phyloP scores from a whole-genome alignment of 2,797 vertebrate genomes.

The Amazona ochrocephala region DNA sequence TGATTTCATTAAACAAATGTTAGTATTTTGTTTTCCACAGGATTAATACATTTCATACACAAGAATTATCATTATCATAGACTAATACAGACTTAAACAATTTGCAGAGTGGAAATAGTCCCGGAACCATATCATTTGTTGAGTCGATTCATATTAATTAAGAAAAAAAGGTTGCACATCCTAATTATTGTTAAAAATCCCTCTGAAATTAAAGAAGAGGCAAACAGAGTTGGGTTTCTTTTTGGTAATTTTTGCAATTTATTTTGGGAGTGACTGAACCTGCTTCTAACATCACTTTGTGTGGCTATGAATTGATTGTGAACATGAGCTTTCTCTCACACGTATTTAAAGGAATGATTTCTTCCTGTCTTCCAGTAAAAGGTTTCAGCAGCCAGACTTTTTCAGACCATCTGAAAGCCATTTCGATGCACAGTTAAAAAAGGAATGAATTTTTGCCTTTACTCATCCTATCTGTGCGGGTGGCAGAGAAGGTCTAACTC shows the following conservation, averaged over 20 bases:
- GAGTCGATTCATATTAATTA: slow-evolving; percentile 13
- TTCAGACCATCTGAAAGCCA: background rate
- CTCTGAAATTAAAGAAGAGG: background rate
- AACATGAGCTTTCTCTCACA: background rate
- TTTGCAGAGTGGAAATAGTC: slow-evolving; percentile 32
- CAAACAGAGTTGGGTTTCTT: background rate
- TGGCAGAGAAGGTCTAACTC: background rate
- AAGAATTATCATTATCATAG: slow-evolving; percentile 34
- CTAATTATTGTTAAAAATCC: background rate
- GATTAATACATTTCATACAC: slow-evolving; percentile 38
- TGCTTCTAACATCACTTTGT: background rate
- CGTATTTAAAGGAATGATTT: background rate
- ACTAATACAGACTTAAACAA: slow-evolving; percentile 9
- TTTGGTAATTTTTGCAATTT: background rate
- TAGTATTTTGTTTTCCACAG: slow-evolving; percentile 33
- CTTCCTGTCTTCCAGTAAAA: background rate
- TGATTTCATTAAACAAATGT: slow-evolving; percentile 64
- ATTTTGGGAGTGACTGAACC: background rate
- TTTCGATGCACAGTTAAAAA: background rate
- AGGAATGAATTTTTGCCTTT: background rate
- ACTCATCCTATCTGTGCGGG: fast-evolving
- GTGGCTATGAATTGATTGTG: background rate
- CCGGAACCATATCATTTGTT: background rate
- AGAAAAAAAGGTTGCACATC: background rate
- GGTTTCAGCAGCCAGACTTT: background rate